These are phyloP conservation scores for Drosophila micromelanica DNA, from an alignment of 1,140 invertebrate species.

Conservation along the genomic window DNA sequence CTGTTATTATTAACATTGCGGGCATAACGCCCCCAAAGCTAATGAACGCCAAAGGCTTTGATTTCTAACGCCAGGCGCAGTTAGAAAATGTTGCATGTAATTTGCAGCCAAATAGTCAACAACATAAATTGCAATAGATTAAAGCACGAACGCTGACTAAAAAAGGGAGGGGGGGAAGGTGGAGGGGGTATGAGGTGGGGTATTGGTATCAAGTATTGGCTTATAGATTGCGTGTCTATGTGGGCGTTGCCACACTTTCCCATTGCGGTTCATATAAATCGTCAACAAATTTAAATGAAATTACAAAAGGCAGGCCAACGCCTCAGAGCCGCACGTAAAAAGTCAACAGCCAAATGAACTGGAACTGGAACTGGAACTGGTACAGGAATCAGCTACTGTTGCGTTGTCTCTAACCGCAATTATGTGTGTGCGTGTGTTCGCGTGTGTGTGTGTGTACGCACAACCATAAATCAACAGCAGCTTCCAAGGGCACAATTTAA, in stretches of 20 bases:
- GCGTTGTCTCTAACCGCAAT: background rate
- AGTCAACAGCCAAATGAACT: constrained; percentile 29
- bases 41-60: constrained; percentile 83
- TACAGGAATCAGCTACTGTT: constrained; percentile 10
- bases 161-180: background rate
- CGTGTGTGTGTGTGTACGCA: background rate
- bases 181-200: background rate
- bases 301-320: constrained; percentile 28
- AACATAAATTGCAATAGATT: constrained; percentile 71
- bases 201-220: constrained; percentile 11
- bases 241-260: constrained; percentile 39
- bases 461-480: constrained; percentile 4
- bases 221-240: constrained; percentile 35
- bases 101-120: constrained; percentile 80
- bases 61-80: constrained; percentile 75
- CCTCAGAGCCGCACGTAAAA: constrained; percentile 25
- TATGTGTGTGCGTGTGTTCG: background rate
- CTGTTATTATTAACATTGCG: constrained; percentile 57
- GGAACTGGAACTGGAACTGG: constrained; percentile 33
- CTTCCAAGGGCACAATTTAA: constrained; percentile 5
- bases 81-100: constrained; percentile 76
- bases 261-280: constrained; percentile 18
- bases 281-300: constrained; percentile 45
- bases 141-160: constrained; percentile 1
- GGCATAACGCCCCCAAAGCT: constrained; percentile 81